Evolutionary conservation across 2,888 invertebrate species (phyloP).

Genomic region (Scaptomyza tumidula): DNA sequence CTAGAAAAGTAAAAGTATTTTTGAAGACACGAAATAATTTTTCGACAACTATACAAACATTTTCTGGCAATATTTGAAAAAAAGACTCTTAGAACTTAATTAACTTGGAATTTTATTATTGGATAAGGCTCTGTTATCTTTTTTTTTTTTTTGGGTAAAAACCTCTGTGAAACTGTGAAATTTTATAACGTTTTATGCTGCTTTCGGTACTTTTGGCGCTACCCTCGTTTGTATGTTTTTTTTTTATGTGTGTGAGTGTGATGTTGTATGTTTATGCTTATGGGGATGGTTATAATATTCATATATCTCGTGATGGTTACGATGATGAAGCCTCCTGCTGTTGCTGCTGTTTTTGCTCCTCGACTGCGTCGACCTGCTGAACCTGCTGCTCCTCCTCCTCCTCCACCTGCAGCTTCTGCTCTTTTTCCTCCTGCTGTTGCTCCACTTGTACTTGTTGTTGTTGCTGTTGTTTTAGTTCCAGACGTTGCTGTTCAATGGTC

Average conservation of each 20-base stretch:
- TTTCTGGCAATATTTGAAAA: no score
- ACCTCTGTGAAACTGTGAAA: neutral
- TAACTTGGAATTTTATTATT: no score
- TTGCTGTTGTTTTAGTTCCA: conserved; percentile 40
- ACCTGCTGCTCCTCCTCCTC: conserved; percentile 12
- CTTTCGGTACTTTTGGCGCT: neutral
- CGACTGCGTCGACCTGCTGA: conserved; percentile 20
- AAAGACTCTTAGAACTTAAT: no score
- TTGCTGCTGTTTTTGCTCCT: conserved; percentile 15
- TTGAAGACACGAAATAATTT: no score
- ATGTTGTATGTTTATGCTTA: conserved; percentile 11
- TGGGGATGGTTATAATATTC: conserved; percentile 50
- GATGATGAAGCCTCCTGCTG: conserved; percentile 42
- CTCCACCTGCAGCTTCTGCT: conserved; percentile 6
- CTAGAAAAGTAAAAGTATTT: no score
- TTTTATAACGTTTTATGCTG: neutral
- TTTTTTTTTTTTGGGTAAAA: no score
- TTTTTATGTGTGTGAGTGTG: conserved; percentile 1
- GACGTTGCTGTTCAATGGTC: conserved; percentile 55
- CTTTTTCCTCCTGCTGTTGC: conserved; percentile 11
- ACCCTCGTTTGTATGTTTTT: neutral
- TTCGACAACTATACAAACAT: no score
- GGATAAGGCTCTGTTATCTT: no score
- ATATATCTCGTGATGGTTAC: conserved; percentile 57
- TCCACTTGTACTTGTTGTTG: conserved; percentile 22